Evolutionary conservation across 2,888 invertebrate genomes (phyloP), one percentile per base, ranked within the genome.

Genomic region (Cyrtodaria siliqua): DNA sequence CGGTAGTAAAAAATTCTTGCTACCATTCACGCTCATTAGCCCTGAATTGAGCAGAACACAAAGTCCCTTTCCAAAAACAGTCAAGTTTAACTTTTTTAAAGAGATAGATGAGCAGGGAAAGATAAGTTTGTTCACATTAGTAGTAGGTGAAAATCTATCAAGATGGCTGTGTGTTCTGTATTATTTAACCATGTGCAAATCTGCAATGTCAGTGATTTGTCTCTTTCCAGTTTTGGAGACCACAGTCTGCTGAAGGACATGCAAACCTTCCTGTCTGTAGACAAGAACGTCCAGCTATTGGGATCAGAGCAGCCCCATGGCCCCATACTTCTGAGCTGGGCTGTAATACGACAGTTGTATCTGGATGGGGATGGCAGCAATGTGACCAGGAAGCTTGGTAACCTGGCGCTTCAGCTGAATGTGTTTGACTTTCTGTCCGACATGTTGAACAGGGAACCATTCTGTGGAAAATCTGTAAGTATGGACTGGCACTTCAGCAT

Each of bases 321-420:
- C 0, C 92, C 92, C 2, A 56, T 93, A 14, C 83, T 93, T 16
- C 82, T 93, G 38, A 83, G 87, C 42, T 93, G 93, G 93, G 84
- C 92, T 9, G 86, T 91, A 2, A 79, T 93, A 14, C 79, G 91
- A 33, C 87, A 90, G 63, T 64, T 90, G 18, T 83, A 80, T 33
- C 63, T 82, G 29, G 77, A 82, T 12, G 60, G 47, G 8, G 59
- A 63, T 12, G 53, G 29, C 2, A 29, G 29, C 12, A 72, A 42
- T 12, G 50, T 81, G 16, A 87, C 89, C 1, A 86, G 86, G 49
- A 89, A 89, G 33, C 81, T 91, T n/a, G 92, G 92, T 8, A 90
- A 89, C 67, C 64, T 72, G 44, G 91, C 92, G 2, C 64, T 92
- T 23, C 86, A 91, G 67, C 84, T 91, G 9, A 78, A 86, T 29